These are phyloP conservation scores for Pluvianellus socialis DNA, from an alignment of 2,113 vertebrate species.

Conservation along the genomic window DNA sequence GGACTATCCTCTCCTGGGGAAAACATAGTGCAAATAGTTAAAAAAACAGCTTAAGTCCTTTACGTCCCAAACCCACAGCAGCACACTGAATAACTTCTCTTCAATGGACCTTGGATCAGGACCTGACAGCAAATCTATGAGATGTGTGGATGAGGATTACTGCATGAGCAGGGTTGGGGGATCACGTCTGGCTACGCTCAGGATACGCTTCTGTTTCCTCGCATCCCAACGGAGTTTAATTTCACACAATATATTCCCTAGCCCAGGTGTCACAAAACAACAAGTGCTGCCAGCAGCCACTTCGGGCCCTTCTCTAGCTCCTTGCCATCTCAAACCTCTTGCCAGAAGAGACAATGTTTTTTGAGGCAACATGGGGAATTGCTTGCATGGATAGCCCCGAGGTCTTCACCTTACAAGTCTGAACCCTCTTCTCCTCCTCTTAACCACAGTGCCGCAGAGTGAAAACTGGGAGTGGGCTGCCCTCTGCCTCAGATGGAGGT, in stretches of 20 bases:
- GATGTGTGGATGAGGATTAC: background rate
- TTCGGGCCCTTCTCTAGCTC: background rate
- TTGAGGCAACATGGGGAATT: background rate
- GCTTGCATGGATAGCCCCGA: background rate
- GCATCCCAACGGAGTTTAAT: background rate
- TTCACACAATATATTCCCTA: constrained; percentile 32
- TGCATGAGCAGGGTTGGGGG: background rate
- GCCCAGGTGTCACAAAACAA: background rate
- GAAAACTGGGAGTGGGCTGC: background rate
- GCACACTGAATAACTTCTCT: background rate
- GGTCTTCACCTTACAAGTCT: background rate
- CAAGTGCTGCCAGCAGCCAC: background rate
- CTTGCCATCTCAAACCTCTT: background rate
- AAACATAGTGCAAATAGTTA: background rate
- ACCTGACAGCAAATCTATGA: background rate
- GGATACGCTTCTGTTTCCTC: background rate
- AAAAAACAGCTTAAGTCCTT: background rate
- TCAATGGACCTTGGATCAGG: background rate
- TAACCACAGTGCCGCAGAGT: background rate
- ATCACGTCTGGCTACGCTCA: background rate
- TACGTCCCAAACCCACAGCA: background rate
- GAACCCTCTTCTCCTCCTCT: background rate
- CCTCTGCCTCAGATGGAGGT: background rate
- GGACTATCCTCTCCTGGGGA: background rate
- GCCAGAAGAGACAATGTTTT: background rate